Evolutionary conservation across 2,797 vertebrate species (phyloP).

Genomic region (Columba guinea): DNA sequence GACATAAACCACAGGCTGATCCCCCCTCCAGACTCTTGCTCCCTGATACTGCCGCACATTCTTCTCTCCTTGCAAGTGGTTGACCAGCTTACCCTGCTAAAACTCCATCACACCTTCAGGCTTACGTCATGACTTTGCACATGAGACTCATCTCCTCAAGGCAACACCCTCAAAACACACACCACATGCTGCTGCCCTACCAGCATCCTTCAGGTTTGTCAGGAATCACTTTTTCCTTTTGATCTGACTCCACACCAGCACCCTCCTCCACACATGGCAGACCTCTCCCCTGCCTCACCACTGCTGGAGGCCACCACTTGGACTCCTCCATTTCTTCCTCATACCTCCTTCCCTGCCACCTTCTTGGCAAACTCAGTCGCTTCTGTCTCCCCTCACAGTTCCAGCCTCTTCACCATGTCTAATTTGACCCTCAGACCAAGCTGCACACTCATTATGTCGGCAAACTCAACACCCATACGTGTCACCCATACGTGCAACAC

Average conservation of each 20-base stretch:
- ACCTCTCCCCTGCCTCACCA: not conserved
- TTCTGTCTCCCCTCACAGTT: rapidly evolving
- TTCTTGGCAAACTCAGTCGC: not conserved
- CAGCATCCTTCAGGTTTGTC: not conserved
- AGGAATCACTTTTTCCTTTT: not conserved
- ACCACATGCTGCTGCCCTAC: not conserved
- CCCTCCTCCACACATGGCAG: rapidly evolving
- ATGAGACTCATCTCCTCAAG: not conserved
- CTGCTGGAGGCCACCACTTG: not conserved
- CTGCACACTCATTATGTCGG: rapidly evolving
- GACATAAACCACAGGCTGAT: not conserved
- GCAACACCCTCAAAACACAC: not conserved
- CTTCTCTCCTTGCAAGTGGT: not conserved
- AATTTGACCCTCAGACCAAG: not conserved
- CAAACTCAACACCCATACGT: not conserved
- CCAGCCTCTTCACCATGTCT: not conserved
- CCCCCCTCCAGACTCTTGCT: not conserved
- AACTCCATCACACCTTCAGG: not conserved
- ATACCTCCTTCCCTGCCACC: not conserved
- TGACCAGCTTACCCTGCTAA: not conserved
- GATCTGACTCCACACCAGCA: not conserved
- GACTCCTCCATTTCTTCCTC: not conserved
- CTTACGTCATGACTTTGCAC: not conserved
- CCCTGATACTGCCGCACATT: not conserved
- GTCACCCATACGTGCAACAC: not conserved